Percentiles rank a stretch among this genome's conserved stretches.
phyloP scores from a whole-genome alignment of 1,140 invertebrate genomes.

The Orius laevigatus region DNA sequence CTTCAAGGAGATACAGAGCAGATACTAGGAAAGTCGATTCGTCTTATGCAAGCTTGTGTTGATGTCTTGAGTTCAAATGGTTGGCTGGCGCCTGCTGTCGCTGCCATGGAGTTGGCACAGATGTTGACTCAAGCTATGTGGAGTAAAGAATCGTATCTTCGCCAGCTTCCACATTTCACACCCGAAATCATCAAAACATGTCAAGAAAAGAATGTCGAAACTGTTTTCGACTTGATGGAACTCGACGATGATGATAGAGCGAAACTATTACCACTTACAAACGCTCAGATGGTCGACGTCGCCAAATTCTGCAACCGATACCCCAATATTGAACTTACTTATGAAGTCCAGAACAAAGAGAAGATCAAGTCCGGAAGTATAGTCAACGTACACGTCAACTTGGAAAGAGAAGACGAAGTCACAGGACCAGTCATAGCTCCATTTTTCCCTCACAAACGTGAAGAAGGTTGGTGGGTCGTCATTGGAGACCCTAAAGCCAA shows the following conservation, averaged over 20 bases:
- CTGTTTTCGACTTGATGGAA: conserved; percentile 97
- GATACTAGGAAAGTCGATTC: conserved; percentile 70
- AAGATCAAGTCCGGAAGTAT: conserved; percentile 57
- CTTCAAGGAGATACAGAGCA: conserved; percentile 91
- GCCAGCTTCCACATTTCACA: conserved; percentile 92
- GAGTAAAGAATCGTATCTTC: conserved; percentile 94
- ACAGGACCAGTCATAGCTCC: conserved; percentile 92
- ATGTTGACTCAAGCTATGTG: conserved; percentile 99
- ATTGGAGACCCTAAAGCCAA: conserved; percentile 92
- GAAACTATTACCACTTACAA: conserved; percentile 65
- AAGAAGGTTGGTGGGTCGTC: conserved; percentile 99
- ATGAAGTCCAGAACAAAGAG: conserved; percentile 78
- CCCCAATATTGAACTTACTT: conserved; percentile 94
- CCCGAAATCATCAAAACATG: conserved; percentile 80
- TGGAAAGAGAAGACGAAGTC: conserved; percentile 95
- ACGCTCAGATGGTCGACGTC: conserved; percentile 88
- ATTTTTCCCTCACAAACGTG: conserved; percentile 87
- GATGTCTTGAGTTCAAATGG: conserved; percentile 96
- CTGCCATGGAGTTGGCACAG: conserved; percentile 98
- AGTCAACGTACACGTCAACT: conserved; percentile 74
- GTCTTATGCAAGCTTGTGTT: conserved; percentile 95
- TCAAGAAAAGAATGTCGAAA: conserved; percentile 54
- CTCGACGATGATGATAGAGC: conserved; percentile 87
- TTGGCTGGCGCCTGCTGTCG: conserved; percentile 92
- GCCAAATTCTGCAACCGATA: conserved; percentile 97